A percentile compares a stretch with the other conserved stretches of the same genome.
Evolutionary conservation across 2,113 vertebrate species (phyloP).

Genomic region (Dissostichus mawsoni): DNA sequence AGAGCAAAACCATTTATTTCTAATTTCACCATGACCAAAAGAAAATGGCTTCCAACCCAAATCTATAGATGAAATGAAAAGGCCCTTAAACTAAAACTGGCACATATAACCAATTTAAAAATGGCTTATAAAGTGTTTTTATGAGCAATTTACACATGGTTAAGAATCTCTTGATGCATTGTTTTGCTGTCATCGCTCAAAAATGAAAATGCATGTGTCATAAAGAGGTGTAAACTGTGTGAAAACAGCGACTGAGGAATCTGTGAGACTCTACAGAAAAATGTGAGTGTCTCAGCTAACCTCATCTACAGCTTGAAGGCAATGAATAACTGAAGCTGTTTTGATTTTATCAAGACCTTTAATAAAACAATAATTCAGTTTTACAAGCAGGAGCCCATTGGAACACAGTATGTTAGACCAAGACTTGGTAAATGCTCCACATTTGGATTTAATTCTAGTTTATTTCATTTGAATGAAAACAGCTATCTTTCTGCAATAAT

Average conservation of each 20-base stretch:
- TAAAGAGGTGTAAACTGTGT: slow-evolving; percentile 8
- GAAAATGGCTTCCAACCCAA: slow-evolving; percentile 31
- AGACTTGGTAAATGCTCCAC: slow-evolving; percentile 18
- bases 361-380: slow-evolving; percentile 45
- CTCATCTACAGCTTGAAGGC: slow-evolving; percentile 27
- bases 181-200: background rate
- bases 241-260: background rate
- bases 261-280: background rate
- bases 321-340: slow-evolving; percentile 26
- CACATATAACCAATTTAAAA: slow-evolving; percentile 53
- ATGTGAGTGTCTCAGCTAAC: background rate
- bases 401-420: background rate
- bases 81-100: slow-evolving; percentile 46
- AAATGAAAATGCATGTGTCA: background rate
- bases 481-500: slow-evolving; percentile 9
- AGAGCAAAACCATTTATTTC: slow-evolving; percentile 44
- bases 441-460: slow-evolving; percentile 38
- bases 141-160: background rate
- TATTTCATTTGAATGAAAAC: slow-evolving; percentile 30
- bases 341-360: slow-evolving; percentile 35
- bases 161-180: slow-evolving; percentile 1
- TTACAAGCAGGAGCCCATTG: background rate
- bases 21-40: slow-evolving; percentile 45
- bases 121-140: slow-evolving; percentile 54
- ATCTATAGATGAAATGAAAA: slow-evolving; percentile 50